phyloP scores from a whole-genome alignment of 2,888 invertebrate genomes.

The Hemicrepidius hirtus region DNA sequence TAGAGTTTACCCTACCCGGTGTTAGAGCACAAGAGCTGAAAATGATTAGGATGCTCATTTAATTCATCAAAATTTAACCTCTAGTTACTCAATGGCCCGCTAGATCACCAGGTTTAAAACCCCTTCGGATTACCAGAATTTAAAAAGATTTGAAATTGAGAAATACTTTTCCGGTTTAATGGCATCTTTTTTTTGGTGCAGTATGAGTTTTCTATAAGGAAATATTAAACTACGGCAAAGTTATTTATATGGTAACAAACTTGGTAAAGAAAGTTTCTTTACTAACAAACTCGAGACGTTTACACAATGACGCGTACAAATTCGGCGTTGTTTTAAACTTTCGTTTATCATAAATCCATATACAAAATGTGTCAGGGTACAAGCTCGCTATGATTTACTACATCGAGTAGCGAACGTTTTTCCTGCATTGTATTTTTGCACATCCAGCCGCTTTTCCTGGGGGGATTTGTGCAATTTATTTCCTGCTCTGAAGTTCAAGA shows the following conservation, averaged over 20 bases:
- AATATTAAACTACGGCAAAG: slow-evolving; percentile 1
- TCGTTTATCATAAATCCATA: slow-evolving; percentile 39
- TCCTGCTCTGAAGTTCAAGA: slow-evolving; percentile 17
- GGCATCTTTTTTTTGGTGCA: background rate
- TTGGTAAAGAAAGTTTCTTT: slow-evolving; percentile 9
- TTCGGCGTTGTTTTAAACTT: slow-evolving; percentile 32
- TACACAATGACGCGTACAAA: slow-evolving; percentile 7
- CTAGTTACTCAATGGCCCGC: too few relatives aligned
- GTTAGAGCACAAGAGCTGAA: too few relatives aligned
- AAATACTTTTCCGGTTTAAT: too few relatives aligned
- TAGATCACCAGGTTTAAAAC: too few relatives aligned
- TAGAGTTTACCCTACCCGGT: too few relatives aligned
- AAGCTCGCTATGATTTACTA: slow-evolving; percentile 35
- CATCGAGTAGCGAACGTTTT: slow-evolving; percentile 20
- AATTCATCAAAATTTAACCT: too few relatives aligned
- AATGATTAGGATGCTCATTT: too few relatives aligned
- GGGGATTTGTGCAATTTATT: slow-evolving; percentile 25
- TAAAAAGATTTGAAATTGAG: too few relatives aligned
- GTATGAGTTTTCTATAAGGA: background rate
- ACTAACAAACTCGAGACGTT: slow-evolving; percentile 1
- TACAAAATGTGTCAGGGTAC: slow-evolving; percentile 36
- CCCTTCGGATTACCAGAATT: too few relatives aligned
- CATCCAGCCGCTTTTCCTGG: slow-evolving; percentile 6
- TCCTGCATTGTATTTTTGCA: slow-evolving; percentile 20
- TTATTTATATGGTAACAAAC: slow-evolving; percentile 10